Evolutionary conservation across 2,888 invertebrate species (phyloP), one percentile per base, ranked within the genome.

Genomic region (Phalera bucephala): DNA sequence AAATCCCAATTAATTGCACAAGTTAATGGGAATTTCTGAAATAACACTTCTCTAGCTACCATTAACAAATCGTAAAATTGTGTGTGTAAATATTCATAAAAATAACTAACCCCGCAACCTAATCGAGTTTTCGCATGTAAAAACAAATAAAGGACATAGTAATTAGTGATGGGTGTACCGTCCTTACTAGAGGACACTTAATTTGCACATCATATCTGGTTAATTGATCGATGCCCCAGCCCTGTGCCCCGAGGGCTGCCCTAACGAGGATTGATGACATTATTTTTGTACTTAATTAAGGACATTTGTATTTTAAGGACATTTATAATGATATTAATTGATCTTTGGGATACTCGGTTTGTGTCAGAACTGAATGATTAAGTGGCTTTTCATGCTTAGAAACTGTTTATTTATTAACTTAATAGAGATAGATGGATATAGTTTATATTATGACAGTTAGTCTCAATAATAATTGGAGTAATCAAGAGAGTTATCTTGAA

Each of bases 191-290:
- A 29, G 37, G 30, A 35, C 36, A 38, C 36, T 41, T 52, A 46
- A 64, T 65, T 25, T 25, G 10, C 12, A 8, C 25, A 12, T 25
- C 25, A 25, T 25, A 25, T 25, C 25, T 28, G 15, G 6, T 28
- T 69, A 69, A 69, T 69, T 69, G 69, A 69, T 69, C 56, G 62
- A 69, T 69, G 57, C 50, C 14, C 9, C 8, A 5, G 9, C 14
- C 28, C 25, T 12, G 8, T 13, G 25, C 28, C 15, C 28, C n/a
- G 14, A 3, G 15, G 15, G 9, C 9, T 3, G 4, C 15, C 28
- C 14, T 28, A 28, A 28, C 15, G 28, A 28, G 28, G 28, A 28
- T 28, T 28, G 28, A 28, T 28, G n/a, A 27, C 27, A 8, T 27
- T 5, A 28, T 28, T 28, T 28, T 28, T 15, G 15, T 13, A 25